These are phyloP conservation scores for Echinops telfairi DNA, from an alignment of 2,113 vertebrate species.

Conservation along the genomic window DNA sequence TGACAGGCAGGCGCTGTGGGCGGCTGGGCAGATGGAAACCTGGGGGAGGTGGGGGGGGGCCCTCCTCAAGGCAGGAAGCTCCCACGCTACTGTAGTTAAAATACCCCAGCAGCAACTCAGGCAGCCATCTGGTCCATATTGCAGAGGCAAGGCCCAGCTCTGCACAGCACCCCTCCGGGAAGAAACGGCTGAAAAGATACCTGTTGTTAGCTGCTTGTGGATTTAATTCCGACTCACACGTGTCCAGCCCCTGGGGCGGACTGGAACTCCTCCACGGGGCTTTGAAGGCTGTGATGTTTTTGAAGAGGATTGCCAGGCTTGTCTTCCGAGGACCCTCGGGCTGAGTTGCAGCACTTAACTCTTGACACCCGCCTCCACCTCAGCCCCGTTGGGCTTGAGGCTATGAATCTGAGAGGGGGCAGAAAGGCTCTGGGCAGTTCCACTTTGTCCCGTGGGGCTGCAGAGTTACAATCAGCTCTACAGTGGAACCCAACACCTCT, in stretches of 20 bases:
- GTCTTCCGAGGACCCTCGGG: background rate
- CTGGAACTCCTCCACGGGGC: background rate
- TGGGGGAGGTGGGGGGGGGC: slow-evolving; percentile 36
- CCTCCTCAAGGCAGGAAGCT: slow-evolving; percentile 53
- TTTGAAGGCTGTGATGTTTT: background rate
- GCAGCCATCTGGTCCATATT: slow-evolving; percentile 61
- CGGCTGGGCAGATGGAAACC: slow-evolving; percentile 69
- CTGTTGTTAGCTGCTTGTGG: background rate
- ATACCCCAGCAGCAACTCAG: background rate
- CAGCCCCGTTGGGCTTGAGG: no score
- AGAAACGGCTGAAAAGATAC: background rate
- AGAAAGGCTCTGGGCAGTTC: no score
- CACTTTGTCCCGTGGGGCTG: no score
- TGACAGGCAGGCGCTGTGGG: slow-evolving; percentile 63
- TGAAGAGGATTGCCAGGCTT: background rate
- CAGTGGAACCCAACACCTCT: no score
- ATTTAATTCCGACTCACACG: background rate
- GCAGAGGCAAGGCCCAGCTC: background rate
- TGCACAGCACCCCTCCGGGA: background rate
- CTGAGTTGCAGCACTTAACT: background rate
- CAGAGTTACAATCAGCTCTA: no score
- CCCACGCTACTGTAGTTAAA: slow-evolving; percentile 59
- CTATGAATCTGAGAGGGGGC: no score
- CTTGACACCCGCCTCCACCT: no score
- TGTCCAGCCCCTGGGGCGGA: background rate